A percentile compares a stretch with the other conserved stretches of the same genome.
Evolutionary conservation across 2,797 vertebrate species (phyloP).

Genomic region (Chaetophractus vellerosus): DNA sequence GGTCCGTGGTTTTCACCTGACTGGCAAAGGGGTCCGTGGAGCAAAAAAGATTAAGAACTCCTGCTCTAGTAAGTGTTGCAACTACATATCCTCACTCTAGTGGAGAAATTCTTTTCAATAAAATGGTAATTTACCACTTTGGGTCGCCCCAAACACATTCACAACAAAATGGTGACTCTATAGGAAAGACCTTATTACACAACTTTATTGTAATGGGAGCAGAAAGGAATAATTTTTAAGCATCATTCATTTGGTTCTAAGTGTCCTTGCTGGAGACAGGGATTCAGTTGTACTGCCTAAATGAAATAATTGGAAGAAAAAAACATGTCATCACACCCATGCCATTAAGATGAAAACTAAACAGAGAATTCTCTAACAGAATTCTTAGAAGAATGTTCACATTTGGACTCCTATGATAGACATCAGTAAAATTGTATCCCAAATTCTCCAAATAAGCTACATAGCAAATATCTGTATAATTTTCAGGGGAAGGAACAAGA

Average conservation of each 20-base stretch:
- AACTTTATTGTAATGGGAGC: neutral
- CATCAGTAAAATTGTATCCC: too few species aligned
- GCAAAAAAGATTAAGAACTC: too few species aligned
- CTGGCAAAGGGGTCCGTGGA: too few species aligned
- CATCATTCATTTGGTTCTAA: neutral
- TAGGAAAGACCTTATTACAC: neutral
- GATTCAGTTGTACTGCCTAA: neutral
- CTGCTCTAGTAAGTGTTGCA: neutral
- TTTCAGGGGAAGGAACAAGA: too few species aligned
- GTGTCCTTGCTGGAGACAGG: neutral
- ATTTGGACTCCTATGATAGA: too few species aligned
- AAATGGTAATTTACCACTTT: constrained; percentile 12
- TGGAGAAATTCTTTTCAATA: constrained; percentile 67
- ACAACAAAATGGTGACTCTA: constrained; percentile 18
- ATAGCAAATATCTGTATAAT: too few species aligned
- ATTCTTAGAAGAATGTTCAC: too few species aligned
- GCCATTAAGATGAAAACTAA: neutral
- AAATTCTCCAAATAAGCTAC: too few species aligned
- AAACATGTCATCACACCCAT: neutral
- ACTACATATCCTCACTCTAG: neutral
- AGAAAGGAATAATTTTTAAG: neutral
- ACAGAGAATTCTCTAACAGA: neutral
- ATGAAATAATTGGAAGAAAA: neutral
- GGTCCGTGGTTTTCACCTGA: too few species aligned
- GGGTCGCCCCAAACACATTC: neutral